These are phyloP conservation scores for Sebastes aleutianus DNA, from an alignment of 2,797 vertebrate genomes.

Conservation along the genomic window DNA sequence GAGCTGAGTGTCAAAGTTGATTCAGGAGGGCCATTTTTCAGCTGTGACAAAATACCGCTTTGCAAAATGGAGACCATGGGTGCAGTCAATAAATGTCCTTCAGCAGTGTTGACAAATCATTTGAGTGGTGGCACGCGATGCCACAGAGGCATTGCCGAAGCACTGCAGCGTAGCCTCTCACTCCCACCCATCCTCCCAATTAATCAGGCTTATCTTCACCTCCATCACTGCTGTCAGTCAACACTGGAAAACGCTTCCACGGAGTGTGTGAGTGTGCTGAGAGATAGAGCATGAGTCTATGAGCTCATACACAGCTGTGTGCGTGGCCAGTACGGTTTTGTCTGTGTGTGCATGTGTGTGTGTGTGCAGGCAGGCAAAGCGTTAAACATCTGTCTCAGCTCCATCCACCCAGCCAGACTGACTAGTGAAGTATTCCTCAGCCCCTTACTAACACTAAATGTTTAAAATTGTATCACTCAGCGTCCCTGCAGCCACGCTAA, in stretches of 20 bases:
- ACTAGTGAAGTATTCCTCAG: conserved; percentile 26
- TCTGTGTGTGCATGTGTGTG: neutral
- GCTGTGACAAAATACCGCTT: conserved; percentile 59
- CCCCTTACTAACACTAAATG: conserved; percentile 10
- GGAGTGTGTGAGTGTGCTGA: conserved; percentile 10
- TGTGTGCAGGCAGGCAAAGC: conserved; percentile 25
- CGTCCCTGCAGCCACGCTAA: neutral
- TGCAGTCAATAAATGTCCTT: conserved; percentile 60
- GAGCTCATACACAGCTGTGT: conserved; percentile 41
- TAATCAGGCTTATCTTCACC: conserved; percentile 74
- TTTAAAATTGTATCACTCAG: conserved; percentile 17
- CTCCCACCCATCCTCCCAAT: conserved; percentile 64
- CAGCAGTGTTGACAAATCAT: conserved; percentile 64
- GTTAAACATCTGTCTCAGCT: conserved; percentile 77
- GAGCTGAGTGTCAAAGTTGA: conserved; percentile 51
- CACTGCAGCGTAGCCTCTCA: conserved; percentile 50
- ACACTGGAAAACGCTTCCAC: conserved; percentile 46
- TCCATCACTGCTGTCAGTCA: conserved; percentile 68
- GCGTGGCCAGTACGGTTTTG: neutral
- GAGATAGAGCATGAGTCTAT: conserved; percentile 3
- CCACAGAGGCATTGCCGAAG: conserved; percentile 54
- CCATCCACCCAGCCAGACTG: conserved; percentile 28
- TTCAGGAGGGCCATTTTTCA: conserved; percentile 56
- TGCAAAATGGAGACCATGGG: conserved; percentile 53
- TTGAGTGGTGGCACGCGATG: conserved; percentile 44